Conservation (phyloP, 2,888 invertebrate genomes). For the Rosalia funebris region DNA sequence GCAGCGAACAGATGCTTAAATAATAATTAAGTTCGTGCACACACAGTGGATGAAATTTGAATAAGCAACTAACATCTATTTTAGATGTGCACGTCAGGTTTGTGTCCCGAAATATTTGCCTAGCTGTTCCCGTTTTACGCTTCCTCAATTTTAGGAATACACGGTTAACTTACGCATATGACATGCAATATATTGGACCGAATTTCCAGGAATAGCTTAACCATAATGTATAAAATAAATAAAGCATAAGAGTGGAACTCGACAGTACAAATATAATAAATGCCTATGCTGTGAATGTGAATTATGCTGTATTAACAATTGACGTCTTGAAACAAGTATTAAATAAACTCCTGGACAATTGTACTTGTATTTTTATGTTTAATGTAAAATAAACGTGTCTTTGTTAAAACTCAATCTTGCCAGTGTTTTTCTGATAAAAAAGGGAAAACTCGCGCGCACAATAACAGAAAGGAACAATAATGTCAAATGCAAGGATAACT, state of each 20-base stretch:
- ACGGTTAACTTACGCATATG: slow-evolving; percentile 23
- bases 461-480: too few relatives aligned
- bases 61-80: slow-evolving; percentile 25
- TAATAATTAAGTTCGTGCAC: slow-evolving; percentile 17
- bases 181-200: slow-evolving; percentile 20
- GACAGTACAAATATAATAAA: too few relatives aligned
- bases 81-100: slow-evolving; percentile 23
- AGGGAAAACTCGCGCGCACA: too few relatives aligned
- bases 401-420: too few relatives aligned
- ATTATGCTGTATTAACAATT: too few relatives aligned
- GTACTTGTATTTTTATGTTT: too few relatives aligned
- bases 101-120: slow-evolving; percentile 20
- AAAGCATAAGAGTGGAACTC: neutral
- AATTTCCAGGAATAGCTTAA: slow-evolving; percentile 19
- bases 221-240: slow-evolving; percentile 16
- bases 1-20: neutral
- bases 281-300: too few relatives aligned
- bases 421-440: too few relatives aligned
- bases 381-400: too few relatives aligned
- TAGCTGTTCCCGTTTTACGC: slow-evolving; percentile 24
- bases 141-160: slow-evolving; percentile 29
- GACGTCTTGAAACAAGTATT: too few relatives aligned
- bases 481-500: too few relatives aligned
- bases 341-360: too few relatives aligned
- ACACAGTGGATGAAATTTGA: slow-evolving; percentile 16